Evolutionary conservation across 1,140 invertebrate species (phyloP), one percentile per base, ranked within the genome.

Genomic region (Matsumurasca onukii): DNA sequence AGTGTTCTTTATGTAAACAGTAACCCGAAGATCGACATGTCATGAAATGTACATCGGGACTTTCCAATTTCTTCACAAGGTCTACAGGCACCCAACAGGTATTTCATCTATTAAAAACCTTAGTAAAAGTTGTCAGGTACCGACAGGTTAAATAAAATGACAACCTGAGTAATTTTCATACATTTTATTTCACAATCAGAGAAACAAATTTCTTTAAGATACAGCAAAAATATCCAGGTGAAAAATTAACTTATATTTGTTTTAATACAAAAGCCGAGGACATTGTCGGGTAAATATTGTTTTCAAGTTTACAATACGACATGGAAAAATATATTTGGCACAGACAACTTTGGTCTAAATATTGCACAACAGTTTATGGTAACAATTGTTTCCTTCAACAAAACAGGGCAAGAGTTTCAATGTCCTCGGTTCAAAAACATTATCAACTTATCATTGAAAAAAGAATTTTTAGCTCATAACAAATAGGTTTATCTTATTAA

Each of bases 171-270:
- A 59, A 59, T 59, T 59, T 27, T 45, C 48, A 45, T 65, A n/a
- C n/a, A n/a, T 30, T 65, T 65, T 65, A 65, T 65, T 65, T 24
- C 62, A 65, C 62, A 65, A 65, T 65, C 29, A 65, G 62, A 65
- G 62, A 65, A 65, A 65, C 62, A 65, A 65, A 65, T 65, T 65
- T 48, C 34, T 65, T 13, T 65, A 63, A 63, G 2, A 65, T 48
- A 48, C 24, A 65, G 62, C 34, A n/a, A 65, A 65, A 34, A 27
- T 25, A 24, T 45, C 27, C 17, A 13, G 22, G 31, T 31, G 27
- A 65, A 39, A 63, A 63, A 45, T 1, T 45, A 65, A 45, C 15
- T 39, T 9, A 65, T 48, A n/a, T 30, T 24, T 48, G 13, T n/a
- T 65, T 45, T 65, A 2, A 24, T 27, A 34, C 13, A 27, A 59